Evolutionary conservation across 2,888 invertebrate species (phyloP).

Genomic region (Adelognathus sp.): DNA sequence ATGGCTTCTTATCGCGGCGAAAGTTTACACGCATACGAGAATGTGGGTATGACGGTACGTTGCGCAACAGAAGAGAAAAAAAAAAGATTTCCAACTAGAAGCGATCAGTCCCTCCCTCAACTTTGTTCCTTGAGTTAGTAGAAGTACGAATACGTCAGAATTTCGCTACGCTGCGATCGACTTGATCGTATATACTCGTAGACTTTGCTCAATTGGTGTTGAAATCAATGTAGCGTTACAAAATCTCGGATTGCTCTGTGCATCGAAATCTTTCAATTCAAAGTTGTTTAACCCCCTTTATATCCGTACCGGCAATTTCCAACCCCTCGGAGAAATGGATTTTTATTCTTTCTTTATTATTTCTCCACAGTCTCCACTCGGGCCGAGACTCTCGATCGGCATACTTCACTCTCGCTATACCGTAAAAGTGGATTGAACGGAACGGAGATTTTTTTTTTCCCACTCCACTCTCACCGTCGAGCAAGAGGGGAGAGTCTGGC

Average conservation of each 20-base stretch:
- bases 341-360: slow-evolving; percentile 14
- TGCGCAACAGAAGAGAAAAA: not conserved
- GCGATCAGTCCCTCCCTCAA: too few relatives aligned
- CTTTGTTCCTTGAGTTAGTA: not conserved
- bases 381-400: not conserved
- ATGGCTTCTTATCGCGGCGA: too few relatives aligned
- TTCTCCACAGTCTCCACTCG: slow-evolving; percentile 15
- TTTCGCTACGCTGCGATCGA: not conserved
- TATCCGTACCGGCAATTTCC: slow-evolving; percentile 2
- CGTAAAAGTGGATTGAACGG: slow-evolving; percentile 43
- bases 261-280: slow-evolving; percentile 26
- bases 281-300: slow-evolving; percentile 12
- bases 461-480: slow-evolving; percentile 13
- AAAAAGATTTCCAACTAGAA: not conserved
- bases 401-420: slow-evolving; percentile 5
- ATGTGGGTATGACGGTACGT: too few relatives aligned
- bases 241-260: not conserved
- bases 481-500: not conserved
- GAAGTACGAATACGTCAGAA: not conserved
- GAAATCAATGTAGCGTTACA: slow-evolving; percentile 18
- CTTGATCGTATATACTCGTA: not conserved
- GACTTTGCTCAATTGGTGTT: not conserved
- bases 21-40: too few relatives aligned
- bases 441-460: slow-evolving; percentile 43
- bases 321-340: slow-evolving; percentile 17